Evolutionary conservation across 1,140 invertebrate species (phyloP), one percentile per base, ranked within the genome.

Genomic region (Dendrolimus kikuchii): DNA sequence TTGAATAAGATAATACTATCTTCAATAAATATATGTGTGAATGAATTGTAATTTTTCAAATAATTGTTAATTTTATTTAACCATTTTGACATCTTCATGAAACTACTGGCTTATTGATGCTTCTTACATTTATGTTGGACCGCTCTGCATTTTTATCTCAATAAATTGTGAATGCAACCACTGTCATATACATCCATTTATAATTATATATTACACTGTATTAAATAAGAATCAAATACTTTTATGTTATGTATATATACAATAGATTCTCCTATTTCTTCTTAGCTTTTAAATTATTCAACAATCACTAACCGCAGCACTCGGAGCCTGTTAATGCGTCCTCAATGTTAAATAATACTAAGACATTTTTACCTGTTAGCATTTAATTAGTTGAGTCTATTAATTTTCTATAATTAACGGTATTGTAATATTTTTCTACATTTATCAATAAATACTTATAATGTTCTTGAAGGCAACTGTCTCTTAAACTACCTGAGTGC

Each of bases 81-180:
- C 6, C 5, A 45, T 8, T n/a, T 45, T 45, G 23, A 45, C n/a
- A n/a, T 45, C n/a, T n/a, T 45, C n/a, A 8, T 61, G 46, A 59
- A 64, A 67, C 66, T 74, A 48, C 57, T 50, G 23, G 7, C 23
- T 46, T 37, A 37, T 7, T 51, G 45, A 61, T 64, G 71, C 68
- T 73, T 72, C 54, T 73, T 64, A 65, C 72, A 68, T 56, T 62
- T 67, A 62, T 63, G 57, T 75, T 71, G 72, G 60, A 71, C 68
- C 70, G 77, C 81, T 84, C 79, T 84, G 81, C 81, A 82, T 82
- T 84, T 82, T 77, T 84, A 77, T 82, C 62, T 78, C 77, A 23
- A 23, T 69, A 65, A 66, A 77, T 63, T 72, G 55, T 59, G 51
- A 69, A 55, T 58, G 54, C 57, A 61, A 59, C 52, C 52, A 59